Evolutionary conservation across 2,113 vertebrate species (phyloP), one percentile per base, ranked within the genome.

Genomic region (Hipposideros armiger): DNA sequence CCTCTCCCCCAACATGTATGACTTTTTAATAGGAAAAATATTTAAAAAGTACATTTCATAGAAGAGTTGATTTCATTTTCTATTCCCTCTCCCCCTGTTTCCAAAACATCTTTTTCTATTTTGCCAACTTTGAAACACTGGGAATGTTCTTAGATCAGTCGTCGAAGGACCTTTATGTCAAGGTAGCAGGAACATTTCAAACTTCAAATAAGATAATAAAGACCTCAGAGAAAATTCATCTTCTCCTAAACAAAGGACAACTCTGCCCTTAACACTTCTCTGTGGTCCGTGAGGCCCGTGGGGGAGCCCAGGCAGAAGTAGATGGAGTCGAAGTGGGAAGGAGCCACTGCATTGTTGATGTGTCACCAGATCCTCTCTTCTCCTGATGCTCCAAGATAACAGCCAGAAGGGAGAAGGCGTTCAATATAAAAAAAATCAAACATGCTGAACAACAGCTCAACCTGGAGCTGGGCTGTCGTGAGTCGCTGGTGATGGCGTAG

Each of bases 101-200:
- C 32, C 60, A 83, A 62, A 86, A 32, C 20, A 5, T 45, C 10
- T 86, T 91, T 90, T 62, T 20, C 73, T 93, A 28, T 47, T 90
- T 72, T 80, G 14, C 24, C 50, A 67, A 32, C 7, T 69, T 69
- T 83, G 45, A 56, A 30, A 52, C 72, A 52, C 58, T 11, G 5
- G 47, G 45, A 82, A 66, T 76, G 47, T 74, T 66, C 64, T 74
- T 67, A 74, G 36, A 15, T 24, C 24, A 3, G 22, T 83, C 8
- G 32, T 24, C 22, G 5, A 70, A 50, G 20, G 42, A 64, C 11
- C 4, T 92, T 69, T 69, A 52, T n/a, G 20, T 83, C 77, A 52
- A 40, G 10, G 32, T 42, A 45, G 32, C 15, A 69, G 56, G 87
- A 32, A 62, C 42, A 62, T 81, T 72, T 85, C 62, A 42, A 20